Evolutionary conservation across 37 sponge, comb jelly and placozoan genomes (phyloP), one percentile per base, ranked within the genome.

Genomic region (Diacarnus erythraeanus): DNA sequence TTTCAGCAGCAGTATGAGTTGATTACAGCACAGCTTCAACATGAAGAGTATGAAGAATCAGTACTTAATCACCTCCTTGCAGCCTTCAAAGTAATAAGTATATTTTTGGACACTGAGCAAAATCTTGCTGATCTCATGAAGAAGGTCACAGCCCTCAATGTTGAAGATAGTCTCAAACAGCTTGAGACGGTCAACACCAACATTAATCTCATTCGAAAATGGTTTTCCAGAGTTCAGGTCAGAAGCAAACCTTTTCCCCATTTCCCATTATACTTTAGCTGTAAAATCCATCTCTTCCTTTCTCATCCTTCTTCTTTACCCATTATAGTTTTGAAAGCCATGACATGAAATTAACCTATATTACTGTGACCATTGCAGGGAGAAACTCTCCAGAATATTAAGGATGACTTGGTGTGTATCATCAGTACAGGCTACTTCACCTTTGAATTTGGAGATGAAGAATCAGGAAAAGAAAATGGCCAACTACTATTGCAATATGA

Each of bases 41-140:
- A 93, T 81, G 89, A 93, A 29, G 94, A 93, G 36, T 93, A 94
- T 68, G 87, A 94, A 37, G 94, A 94, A 41, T 42, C 39, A 1
- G 88, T 94, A 1, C 82, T 94, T 30, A 94, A 83, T 68, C 94
- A 94, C 72, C 94, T 94, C 59, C 47, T 43, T 36, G 88, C 80
- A 27, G 94, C 94, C 0, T 90, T 87, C 80, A 72, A 82, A 20
- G 77, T 77, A 56, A 83, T 94, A 10, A 59, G 44, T 37, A 88
- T 85, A 25, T 94, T 94, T 81, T 43, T 86, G 74, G 88, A 90
- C 64, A 38, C 83, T 15, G 37, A 87, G 18, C 76, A 77, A 51
- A 76, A 25, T 35, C 83, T 94, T 26, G 4, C 0, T 0, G 42
- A 80, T 0, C 88, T 94, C n/a, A 88, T 94, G 88, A 0, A 21